phyloP scores from a whole-genome alignment of 2,113 vertebrate species.

The Benitochromis conjunctus region DNA sequence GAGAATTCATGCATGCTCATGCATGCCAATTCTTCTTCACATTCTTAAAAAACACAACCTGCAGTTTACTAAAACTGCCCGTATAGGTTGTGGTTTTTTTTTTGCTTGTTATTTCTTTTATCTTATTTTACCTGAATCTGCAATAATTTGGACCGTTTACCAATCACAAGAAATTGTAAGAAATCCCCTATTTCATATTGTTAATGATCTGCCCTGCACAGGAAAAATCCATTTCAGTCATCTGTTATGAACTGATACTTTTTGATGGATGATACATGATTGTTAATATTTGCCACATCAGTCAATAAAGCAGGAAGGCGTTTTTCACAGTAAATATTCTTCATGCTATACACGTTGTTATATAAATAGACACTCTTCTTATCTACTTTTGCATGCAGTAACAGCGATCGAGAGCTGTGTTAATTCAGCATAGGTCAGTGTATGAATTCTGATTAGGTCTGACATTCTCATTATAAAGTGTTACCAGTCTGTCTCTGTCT shows the following conservation, averaged over 20 bases:
- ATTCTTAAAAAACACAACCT: neutral
- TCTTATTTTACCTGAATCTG: neutral
- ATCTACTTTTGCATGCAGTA: neutral
- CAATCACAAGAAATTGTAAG: neutral
- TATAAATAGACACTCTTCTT: neutral
- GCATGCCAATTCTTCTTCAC: neutral
- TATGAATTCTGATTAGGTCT: neutral
- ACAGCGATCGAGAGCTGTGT: neutral
- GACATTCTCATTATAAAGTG: conserved; percentile 10
- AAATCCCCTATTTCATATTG: neutral
- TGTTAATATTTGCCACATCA: neutral
- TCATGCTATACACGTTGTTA: neutral
- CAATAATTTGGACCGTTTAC: neutral
- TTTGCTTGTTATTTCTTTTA: accelerated
- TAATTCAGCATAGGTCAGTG: neutral
- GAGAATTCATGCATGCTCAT: neutral
- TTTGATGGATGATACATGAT: neutral
- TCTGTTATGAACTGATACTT: neutral
- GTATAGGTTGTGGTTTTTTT: neutral
- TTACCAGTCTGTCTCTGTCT: neutral
- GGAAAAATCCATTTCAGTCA: neutral
- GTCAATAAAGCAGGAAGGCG: neutral
- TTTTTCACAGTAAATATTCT: neutral
- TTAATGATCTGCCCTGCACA: neutral
- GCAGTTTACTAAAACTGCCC: neutral